Evolutionary conservation across 1,140 invertebrate genomes (phyloP).

Genomic region (Papilio xuthus): DNA sequence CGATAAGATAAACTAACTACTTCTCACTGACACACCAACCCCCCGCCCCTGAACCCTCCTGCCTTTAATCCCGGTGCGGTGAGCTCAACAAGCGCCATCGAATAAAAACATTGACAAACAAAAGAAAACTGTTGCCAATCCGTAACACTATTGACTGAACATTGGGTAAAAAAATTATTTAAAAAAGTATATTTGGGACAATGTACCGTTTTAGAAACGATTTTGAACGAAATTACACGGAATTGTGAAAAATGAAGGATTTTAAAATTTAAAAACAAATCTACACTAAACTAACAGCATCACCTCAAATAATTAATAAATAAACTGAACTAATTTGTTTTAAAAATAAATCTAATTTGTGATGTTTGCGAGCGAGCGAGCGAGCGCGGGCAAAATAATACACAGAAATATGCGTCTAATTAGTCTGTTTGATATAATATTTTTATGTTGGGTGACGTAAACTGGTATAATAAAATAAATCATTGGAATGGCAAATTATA

Average conservation of each 20-base stretch:
- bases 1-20: conserved; percentile 63
- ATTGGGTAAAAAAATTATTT: not conserved
- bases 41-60: too few relatives aligned
- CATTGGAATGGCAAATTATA: conserved; percentile 45
- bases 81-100: conserved; percentile 44
- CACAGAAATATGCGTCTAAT: conserved; percentile 14
- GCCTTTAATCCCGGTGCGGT: not conserved
- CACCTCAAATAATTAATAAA: not conserved
- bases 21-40: conserved; percentile 37
- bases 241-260: not conserved
- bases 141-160: conserved; percentile 51
- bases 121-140: conserved; percentile 55
- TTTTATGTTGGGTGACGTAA: not conserved
- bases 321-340: not conserved
- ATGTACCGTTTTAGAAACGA: not conserved
- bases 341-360: conserved; percentile 5
- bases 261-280: not conserved
- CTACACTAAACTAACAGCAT: not conserved
- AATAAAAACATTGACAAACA: conserved; percentile 66
- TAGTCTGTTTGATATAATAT: conserved; percentile 12
- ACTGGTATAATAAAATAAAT: conserved; percentile 47
- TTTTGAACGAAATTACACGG: not conserved
- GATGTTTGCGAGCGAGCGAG: not conserved
- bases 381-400: conserved; percentile 1
- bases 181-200: not conserved